Base-by-base conservation (phyloP, 2,113 vertebrate genomes). In the Aegithalos caudatus region DNA sequence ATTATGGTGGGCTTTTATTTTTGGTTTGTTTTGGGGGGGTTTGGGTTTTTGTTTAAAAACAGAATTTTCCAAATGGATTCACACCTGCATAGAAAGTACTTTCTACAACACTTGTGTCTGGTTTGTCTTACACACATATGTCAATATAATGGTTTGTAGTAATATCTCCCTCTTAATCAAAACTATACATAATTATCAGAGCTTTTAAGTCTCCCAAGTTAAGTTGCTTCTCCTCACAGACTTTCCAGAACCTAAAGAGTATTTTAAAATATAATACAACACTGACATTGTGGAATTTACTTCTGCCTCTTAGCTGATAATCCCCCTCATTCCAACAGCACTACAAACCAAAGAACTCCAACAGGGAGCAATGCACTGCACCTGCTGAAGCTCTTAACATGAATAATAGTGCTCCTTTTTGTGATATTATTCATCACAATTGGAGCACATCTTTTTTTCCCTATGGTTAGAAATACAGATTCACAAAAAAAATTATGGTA, bases 21-120 rank as follows among this genome's bases (percentile, higher is more conserved):
- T 48, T 58, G 13, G 8, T 38, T 53, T 61, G 17, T 11, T 65
- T 44, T 20, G 15, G 6, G 5, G 40, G 1, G 1, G 1, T 2
- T 44, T 54, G 4, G 7, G 42, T 29, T 4, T 9, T 37, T 62
- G 7, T 21, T 51, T 18, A 8, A 16, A 21, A 35, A 14, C 3
- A 27, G n/a, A 47, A 5, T 4, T 40, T 81, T 81, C 45, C 18
- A 56, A 57, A 13, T 19, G n/a, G 40, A 84, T 56, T 88, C 60
- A 64, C 4, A 58, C 27, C 14, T 62, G 19, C 35, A 66, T 3
- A 28, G 35, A 48, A 76, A 37, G 22, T 47, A 48, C 23, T 67
- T 83, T 29, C 44, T 28, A 28, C 9, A 45, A 5, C 17, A 24
- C 23, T 65, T 56, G 13, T 31, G 11, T 29, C 33, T 70, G 21